phyloP scores from a whole-genome alignment of 30 jellyfish, hydroid and myxozoan species.

The Turritopsis rubra region DNA sequence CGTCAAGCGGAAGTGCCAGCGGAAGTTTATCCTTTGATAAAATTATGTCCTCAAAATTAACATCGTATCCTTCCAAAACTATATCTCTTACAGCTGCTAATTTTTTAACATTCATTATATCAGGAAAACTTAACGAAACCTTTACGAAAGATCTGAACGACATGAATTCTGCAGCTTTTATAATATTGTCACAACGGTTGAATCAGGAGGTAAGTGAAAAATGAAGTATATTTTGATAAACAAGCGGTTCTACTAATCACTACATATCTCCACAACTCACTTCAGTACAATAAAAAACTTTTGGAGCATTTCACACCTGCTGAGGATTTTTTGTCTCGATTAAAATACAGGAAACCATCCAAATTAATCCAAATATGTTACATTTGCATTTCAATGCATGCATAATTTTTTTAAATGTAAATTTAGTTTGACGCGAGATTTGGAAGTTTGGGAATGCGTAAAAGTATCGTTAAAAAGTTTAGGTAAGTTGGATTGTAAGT shows the following conservation, averaged over 20 bases:
- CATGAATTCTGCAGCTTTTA: not conserved
- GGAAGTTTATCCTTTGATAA: not conserved
- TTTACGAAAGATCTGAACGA: not conserved
- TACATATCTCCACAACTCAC: no score
- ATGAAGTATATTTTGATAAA: no score
- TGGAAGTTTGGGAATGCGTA: not conserved
- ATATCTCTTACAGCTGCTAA: no score
- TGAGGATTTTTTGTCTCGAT: no score
- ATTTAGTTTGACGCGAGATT: not conserved
- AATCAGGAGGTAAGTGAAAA: not conserved
- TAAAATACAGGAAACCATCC: no score
- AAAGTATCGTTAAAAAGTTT: not conserved
- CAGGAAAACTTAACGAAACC: not conserved
- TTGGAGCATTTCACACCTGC: no score
- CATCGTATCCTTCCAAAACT: not conserved
- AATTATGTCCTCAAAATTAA: not conserved
- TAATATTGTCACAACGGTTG: not conserved
- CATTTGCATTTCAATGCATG: not conserved
- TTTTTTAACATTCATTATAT: not conserved
- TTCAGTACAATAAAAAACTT: no score
- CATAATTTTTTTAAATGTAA: not conserved
- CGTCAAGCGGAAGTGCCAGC: not conserved
- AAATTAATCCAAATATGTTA: no score
- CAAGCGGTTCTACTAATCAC: no score
- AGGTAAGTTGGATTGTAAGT: no score